Evolutionary conservation across 2,113 vertebrate genomes (phyloP).

Genomic region (Sula dactylatra): DNA sequence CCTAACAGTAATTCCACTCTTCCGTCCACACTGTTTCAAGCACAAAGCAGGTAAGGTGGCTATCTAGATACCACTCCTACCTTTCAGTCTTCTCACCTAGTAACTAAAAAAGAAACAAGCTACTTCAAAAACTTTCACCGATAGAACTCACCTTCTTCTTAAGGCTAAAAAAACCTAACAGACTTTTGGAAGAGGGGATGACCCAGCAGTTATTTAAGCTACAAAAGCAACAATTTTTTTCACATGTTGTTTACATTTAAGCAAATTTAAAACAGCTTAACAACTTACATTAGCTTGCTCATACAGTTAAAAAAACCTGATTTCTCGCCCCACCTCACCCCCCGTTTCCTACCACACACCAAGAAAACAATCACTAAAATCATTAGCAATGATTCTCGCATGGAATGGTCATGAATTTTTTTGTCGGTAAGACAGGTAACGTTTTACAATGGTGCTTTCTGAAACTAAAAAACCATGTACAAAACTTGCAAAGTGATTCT

Average conservation of each 20-base stretch:
- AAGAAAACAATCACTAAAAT: neutral
- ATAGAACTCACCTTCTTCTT: neutral
- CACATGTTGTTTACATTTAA: neutral
- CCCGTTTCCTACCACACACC: neutral
- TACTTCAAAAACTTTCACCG: neutral
- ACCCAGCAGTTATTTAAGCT: neutral
- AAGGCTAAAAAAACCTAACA: neutral
- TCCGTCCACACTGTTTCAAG: neutral
- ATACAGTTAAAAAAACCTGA: neutral
- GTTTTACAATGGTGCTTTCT: neutral
- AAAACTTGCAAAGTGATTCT: neutral
- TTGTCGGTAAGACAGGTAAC: neutral
- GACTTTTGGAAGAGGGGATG: neutral
- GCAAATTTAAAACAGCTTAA: neutral
- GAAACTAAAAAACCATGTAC: neutral
- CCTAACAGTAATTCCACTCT: neutral
- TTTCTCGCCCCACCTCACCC: neutral
- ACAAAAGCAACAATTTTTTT: neutral
- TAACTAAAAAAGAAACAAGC: neutral
- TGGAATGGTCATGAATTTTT: neutral
- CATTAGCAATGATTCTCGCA: neutral
- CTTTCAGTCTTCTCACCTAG: neutral
- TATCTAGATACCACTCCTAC: neutral
- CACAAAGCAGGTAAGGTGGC: accelerated
- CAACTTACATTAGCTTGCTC: neutral